These are phyloP conservation scores for Urosaurus nigricauda DNA, from an alignment of 2,797 vertebrate species.

Conservation along the genomic window DNA sequence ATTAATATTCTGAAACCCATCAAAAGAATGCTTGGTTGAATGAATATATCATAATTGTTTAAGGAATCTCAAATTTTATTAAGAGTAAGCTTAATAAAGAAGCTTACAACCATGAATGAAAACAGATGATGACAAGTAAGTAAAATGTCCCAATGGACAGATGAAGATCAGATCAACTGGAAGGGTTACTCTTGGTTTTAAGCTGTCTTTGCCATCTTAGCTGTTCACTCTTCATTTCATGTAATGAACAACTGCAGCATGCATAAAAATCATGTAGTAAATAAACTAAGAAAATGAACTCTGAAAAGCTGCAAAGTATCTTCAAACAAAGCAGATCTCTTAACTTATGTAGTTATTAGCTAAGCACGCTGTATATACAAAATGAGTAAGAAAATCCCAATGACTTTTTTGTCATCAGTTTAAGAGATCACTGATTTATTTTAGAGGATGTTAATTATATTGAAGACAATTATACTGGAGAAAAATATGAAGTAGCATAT, in stretches of 20 bases:
- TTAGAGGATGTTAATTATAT: slow-evolving; percentile 26
- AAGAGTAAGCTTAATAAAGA: slow-evolving; percentile 4
- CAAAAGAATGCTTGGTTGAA: slow-evolving; percentile 57
- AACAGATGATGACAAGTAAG: slow-evolving; percentile 21
- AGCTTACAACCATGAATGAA: slow-evolving; percentile 29
- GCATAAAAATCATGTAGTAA: slow-evolving; percentile 19
- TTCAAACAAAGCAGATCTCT: slow-evolving; percentile 44
- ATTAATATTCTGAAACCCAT: slow-evolving; percentile 66
- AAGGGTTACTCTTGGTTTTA: neutral
- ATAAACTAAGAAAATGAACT: slow-evolving; percentile 47
- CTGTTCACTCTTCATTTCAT: slow-evolving; percentile 5
- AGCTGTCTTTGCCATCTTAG: neutral
- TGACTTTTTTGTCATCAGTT: neutral
- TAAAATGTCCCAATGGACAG: slow-evolving; percentile 2
- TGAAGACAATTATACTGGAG: neutral
- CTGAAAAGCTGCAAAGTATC: slow-evolving; percentile 43
- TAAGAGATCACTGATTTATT: slow-evolving; percentile 1
- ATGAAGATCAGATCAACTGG: slow-evolving; percentile 18
- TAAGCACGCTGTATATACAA: neutral
- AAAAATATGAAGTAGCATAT: slow-evolving; percentile 3
- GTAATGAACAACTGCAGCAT: slow-evolving; percentile 9
- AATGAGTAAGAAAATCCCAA: slow-evolving; percentile 1
- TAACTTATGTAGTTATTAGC: neutral
- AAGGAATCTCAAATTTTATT: slow-evolving; percentile 20
- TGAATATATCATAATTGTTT: slow-evolving; percentile 14